Percentiles rank a stretch among this genome's conserved stretches.
Evolutionary conservation across 2,888 invertebrate genomes (phyloP).

Genomic region (Tuberolachnus salignus): DNA sequence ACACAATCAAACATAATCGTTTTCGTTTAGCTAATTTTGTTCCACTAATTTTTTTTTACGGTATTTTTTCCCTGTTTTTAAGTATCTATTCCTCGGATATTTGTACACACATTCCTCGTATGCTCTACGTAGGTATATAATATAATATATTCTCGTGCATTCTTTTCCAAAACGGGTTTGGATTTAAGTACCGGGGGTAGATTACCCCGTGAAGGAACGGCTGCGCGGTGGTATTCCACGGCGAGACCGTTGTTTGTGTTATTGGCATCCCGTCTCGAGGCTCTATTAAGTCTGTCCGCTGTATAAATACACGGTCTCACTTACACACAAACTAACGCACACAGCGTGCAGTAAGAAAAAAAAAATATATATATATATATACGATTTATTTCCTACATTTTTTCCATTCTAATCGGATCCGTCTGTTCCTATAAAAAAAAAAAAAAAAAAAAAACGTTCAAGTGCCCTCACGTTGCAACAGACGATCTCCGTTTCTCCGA

Average conservation of each 20-base stretch:
- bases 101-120: too few relatives aligned
- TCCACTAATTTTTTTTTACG: slow-evolving; percentile 13
- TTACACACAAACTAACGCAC: slow-evolving; percentile 22
- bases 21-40: slow-evolving; percentile 17
- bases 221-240: neutral
- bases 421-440: slow-evolving; percentile 36
- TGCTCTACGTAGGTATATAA: too few relatives aligned
- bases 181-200: slow-evolving; percentile 39
- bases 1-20: neutral
- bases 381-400: slow-evolving; percentile 51
- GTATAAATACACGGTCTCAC: slow-evolving; percentile 13
- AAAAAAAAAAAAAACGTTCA: slow-evolving; percentile 36
- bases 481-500: slow-evolving; percentile 43
- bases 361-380: neutral
- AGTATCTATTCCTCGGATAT: too few relatives aligned
- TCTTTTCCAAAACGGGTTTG: slow-evolving; percentile 40
- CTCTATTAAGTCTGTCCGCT: slow-evolving; percentile 41
- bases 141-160: neutral
- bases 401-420: slow-evolving; percentile 42
- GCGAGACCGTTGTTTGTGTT: slow-evolving; percentile 44
- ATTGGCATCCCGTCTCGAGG: slow-evolving; percentile 44
- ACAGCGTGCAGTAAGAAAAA: neutral
- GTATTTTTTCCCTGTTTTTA: too few relatives aligned
- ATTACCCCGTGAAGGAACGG: slow-evolving; percentile 23
- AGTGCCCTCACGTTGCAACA: slow-evolving; percentile 37